A percentile compares a stretch with the other conserved stretches of the same genome.
Evolutionary conservation across 2,888 invertebrate species (phyloP).

Genomic region (Diaperis boleti): DNA sequence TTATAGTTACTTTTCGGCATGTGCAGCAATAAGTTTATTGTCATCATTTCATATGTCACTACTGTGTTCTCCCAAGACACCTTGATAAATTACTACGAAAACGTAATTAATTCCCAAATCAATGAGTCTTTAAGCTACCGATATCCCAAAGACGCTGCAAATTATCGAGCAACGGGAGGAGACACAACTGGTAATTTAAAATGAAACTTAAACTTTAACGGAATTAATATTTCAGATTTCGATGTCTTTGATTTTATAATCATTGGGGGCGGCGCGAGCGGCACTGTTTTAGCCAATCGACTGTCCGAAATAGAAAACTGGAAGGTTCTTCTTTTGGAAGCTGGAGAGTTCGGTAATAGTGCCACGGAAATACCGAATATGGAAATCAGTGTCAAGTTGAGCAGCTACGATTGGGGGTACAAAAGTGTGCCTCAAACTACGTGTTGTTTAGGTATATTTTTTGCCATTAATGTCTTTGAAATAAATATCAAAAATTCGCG

Average conservation of each 20-base stretch:
- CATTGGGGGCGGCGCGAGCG: neutral
- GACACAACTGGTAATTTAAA: no score
- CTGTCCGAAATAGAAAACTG: neutral
- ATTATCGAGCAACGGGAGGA: no score
- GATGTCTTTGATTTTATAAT: constrained; percentile 1
- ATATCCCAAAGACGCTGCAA: no score
- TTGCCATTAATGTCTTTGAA: no score
- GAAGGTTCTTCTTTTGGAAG: neutral
- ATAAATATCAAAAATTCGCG: neutral
- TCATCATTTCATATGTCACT: no score
- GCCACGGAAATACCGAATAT: constrained; percentile 2
- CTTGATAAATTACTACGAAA: no score
- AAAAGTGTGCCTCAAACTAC: constrained; percentile 1
- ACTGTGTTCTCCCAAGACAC: no score
- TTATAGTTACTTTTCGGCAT: no score
- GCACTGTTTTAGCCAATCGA: neutral
- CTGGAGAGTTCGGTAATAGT: constrained; percentile 2
- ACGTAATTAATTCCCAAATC: no score
- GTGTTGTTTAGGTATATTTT: constrained; percentile 7
- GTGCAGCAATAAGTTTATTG: no score
- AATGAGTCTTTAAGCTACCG: no score
- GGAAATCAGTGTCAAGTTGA: neutral
- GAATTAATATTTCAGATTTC: constrained; percentile 3
- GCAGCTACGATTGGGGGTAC: constrained; percentile 1
- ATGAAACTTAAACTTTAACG: no score